These are phyloP conservation scores for Benitochromis conjunctus DNA, from an alignment of 2,113 vertebrate species.

Conservation along the genomic window DNA sequence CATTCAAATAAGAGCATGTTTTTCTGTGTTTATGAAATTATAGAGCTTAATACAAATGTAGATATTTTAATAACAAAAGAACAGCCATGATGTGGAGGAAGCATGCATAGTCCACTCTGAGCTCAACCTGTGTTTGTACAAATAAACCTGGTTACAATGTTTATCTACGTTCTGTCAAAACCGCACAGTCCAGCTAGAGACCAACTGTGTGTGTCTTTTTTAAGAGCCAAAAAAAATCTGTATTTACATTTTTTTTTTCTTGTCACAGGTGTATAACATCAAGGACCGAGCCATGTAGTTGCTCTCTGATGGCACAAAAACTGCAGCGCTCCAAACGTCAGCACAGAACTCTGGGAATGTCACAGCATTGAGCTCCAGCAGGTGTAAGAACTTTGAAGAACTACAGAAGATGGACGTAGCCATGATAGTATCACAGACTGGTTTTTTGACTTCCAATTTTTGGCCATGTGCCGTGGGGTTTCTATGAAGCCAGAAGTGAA, in stretches of 20 bases:
- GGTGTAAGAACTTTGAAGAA: not conserved
- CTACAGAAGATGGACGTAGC: not conserved
- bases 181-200: not conserved
- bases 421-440: not conserved
- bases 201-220: not conserved
- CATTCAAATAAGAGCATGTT: not conserved
- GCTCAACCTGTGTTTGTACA: not conserved
- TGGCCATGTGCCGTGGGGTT: not conserved
- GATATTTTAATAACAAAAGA: not conserved
- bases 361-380: not conserved
- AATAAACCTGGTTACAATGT: not conserved
- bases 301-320: not conserved
- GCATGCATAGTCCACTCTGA: not conserved
- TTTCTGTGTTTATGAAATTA: not conserved
- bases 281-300: not conserved
- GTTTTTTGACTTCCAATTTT: not conserved
- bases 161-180: not conserved
- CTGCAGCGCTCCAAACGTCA: not conserved
- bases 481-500: not conserved
- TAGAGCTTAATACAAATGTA: not conserved
- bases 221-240: not conserved
- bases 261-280: not conserved
- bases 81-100: not conserved
- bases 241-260: not conserved
- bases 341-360: not conserved